Evolutionary conservation across 2,797 vertebrate species (phyloP).

Genomic region (Nasua narica): DNA sequence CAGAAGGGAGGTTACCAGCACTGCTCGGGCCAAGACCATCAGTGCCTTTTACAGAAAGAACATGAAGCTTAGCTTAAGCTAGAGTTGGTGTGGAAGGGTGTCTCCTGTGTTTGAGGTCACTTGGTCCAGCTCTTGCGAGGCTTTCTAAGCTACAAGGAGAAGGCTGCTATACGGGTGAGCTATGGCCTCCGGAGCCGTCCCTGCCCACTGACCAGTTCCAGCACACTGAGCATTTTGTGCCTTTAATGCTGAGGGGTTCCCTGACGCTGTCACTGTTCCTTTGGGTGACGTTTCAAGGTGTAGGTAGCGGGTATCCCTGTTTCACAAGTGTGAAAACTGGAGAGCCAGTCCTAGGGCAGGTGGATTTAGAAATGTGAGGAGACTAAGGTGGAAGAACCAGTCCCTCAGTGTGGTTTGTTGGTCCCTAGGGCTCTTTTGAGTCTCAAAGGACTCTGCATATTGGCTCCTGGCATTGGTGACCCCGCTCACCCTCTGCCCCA

Average conservation of each 20-base stretch:
- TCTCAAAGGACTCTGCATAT: neutral
- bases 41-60: no score
- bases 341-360: neutral
- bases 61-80: neutral
- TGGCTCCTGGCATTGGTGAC: neutral
- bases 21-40: neutral
- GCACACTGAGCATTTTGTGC: neutral
- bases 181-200: neutral
- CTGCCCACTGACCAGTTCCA: rapidly evolving
- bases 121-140: neutral
- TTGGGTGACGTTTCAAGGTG: neutral
- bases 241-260: neutral
- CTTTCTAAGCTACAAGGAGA: neutral
- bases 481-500: neutral
- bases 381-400: neutral
- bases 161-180: neutral
- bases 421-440: neutral
- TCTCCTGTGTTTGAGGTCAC: neutral
- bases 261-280: neutral
- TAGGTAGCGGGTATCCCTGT: rapidly evolving
- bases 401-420: neutral
- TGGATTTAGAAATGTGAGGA: neutral
- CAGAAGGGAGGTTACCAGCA: no score
- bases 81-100: neutral
- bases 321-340: neutral